A percentile compares a stretch with the other conserved stretches of the same genome.
These are phyloP conservation scores for Gobio gobio DNA, from an alignment of 2,113 vertebrate species.

Conservation along the genomic window DNA sequence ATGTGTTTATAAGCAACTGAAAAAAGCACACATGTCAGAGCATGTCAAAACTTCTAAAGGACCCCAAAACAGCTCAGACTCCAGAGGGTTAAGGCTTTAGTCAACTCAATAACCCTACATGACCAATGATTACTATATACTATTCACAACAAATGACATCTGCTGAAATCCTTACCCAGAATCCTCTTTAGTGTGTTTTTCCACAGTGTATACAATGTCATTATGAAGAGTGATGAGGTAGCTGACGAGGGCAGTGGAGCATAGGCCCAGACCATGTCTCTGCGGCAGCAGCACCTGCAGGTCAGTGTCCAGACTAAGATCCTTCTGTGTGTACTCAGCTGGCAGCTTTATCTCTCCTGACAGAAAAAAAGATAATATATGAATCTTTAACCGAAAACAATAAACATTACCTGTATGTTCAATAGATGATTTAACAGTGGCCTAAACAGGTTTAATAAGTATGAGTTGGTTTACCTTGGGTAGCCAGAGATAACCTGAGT, in stretches of 20 bases:
- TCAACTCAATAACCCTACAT: not conserved
- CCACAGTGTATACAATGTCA: constrained; percentile 76
- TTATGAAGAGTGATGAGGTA: constrained; percentile 93
- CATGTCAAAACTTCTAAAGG: too few species aligned
- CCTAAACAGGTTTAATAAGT: not conserved
- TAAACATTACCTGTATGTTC: not conserved
- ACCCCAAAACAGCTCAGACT: too few species aligned
- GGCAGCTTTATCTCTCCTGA: constrained; percentile 91
- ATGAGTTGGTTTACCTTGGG: constrained; percentile 76
- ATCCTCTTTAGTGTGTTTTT: constrained; percentile 76
- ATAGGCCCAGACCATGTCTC: constrained; percentile 86
- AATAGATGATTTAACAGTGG: not conserved
- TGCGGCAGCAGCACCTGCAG: constrained; percentile 86
- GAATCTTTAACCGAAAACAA: not conserved
- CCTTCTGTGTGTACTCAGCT: constrained; percentile 73
- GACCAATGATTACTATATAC: not conserved
- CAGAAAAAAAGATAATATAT: not conserved
- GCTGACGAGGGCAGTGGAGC: constrained; percentile 88
- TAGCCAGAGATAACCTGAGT: constrained; percentile 83
- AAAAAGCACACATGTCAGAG: too few species aligned
- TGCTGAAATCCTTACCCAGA: constrained; percentile 75
- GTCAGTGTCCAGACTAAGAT: constrained; percentile 75
- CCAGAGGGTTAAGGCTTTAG: not conserved
- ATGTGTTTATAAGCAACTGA: too few species aligned
- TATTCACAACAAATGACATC: too few species aligned